Evolutionary conservation across 2,797 vertebrate species (phyloP), one percentile per base, ranked within the genome.

Genomic region (Rhyacichthys aspro): DNA sequence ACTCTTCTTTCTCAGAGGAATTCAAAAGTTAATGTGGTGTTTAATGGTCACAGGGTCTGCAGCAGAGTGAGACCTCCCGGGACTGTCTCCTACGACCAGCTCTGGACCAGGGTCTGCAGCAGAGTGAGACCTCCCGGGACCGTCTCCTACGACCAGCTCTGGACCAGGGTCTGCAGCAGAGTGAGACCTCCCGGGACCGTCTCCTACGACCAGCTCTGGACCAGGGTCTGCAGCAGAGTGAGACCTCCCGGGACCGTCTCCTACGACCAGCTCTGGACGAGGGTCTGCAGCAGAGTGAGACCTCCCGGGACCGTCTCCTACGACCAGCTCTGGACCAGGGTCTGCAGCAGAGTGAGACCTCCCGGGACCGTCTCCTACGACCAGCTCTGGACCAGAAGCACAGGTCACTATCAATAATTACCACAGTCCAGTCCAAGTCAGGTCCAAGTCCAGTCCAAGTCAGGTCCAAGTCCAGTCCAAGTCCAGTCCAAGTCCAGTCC

Each of bases 141-240:
- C 14, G 3, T 9, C 23, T 48, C 12, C 23, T 15, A 12, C n/a
- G n/a, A 33, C 46, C n/a, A 15, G 46, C 28, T n/a, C n/a, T n/a
- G n/a, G n/a, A n/a, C n/a, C n/a, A n/a, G n/a, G n/a, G n/a, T n/a
- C 28, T 48, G 46, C 19, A 23, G 7, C 44, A 33, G 46, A 15
- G 45, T 48, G 46, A 42, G 1, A 48, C 28, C 17, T 15, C 53
- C 17, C 38, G 45, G 23, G 12, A 33, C 14, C 14, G 3, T 9
- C 23, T 48, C 12, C 23, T 15, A 12, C n/a, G n/a, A 33, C 46
- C n/a, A 15, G 46, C 28, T n/a, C n/a, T n/a, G n/a, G n/a, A n/a
- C n/a, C n/a, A n/a, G n/a, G n/a, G n/a, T n/a, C 28, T 48, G 46
- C 19, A 23, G 7, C 44, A 33, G 46, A 15, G 45, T 48, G 46